A percentile compares a stretch with the other conserved stretches of the same genome.
Conservation (phyloP, 2,113 vertebrate species). For the Sitta europaea region DNA sequence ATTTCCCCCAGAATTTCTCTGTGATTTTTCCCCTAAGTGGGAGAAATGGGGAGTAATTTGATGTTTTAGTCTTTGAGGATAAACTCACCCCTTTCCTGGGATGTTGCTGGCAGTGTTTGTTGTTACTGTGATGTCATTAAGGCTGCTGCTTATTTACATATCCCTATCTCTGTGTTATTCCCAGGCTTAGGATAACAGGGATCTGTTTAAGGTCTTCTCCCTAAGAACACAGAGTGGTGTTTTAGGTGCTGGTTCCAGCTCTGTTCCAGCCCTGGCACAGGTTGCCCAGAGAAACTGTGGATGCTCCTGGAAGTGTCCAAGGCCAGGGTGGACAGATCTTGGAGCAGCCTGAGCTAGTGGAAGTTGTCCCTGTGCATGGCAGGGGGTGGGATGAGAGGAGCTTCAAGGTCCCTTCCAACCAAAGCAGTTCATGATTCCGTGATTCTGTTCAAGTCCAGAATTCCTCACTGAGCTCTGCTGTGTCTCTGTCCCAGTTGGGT, state of each 20-base stretch:
- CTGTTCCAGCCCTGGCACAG: not conserved
- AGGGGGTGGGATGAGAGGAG: not conserved
- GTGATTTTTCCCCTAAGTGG: not conserved
- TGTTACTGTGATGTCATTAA: not conserved
- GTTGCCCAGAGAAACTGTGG: not conserved
- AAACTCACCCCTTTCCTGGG: not conserved
- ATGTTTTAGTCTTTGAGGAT: not conserved
- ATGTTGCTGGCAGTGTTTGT: not conserved
- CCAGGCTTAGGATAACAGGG: too few relatives aligned
- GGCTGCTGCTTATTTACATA: not conserved
- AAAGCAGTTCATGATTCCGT: not conserved
- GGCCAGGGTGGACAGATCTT: not conserved
- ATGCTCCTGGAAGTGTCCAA: not conserved
- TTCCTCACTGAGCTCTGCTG: not conserved
- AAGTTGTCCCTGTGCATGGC: not conserved
- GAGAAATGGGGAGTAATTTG: not conserved
- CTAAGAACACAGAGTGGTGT: not conserved
- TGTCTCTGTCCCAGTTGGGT: not conserved
- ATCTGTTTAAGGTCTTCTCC: not conserved
- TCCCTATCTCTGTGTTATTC: fast-evolving
- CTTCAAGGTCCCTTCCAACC: not conserved
- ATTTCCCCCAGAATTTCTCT: not conserved
- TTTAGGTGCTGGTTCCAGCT: not conserved
- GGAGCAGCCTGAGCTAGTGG: not conserved
- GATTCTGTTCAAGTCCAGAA: not conserved